Base-by-base conservation (phyloP, 2,888 invertebrate genomes). In the Orgyia antiqua region DNA sequence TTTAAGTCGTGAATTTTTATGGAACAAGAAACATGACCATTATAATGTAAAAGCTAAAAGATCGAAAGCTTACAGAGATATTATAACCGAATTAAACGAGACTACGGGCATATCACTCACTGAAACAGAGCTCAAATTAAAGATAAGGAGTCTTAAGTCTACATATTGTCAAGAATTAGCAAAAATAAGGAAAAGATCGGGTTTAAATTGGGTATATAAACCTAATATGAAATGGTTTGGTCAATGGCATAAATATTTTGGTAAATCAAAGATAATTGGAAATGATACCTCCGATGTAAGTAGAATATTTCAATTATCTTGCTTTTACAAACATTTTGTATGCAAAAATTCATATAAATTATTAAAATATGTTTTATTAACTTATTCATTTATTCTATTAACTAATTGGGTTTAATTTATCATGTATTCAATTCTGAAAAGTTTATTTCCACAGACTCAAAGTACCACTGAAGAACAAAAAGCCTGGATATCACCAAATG, bases 191-290 rank as follows among this genome's bases (percentile, higher is more conserved):
- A 53, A 56, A n/a, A 55, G 72, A 1, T 68, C 75, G 0, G 45
- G 47, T 0, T 50, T 60, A 0, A 57, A 58, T 4, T 62, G 53
- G 31, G 46, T 50, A 7, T 75, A 70, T 36, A 67, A 47, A 33
- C 70, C 78, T 0, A 66, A 57, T 0, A 59, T 78, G 27, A 71
- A 66, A 48, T 78, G 78, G 78, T 78, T 78, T 36, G 33, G 49
- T 0, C 63, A 65, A 18, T 75, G 71, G 70, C 68, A 77, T 33
- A 64, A 59, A 44, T 55, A 41, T 31, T 42, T 57, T 3, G 43
- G 36, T 10, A 43, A 34, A 3, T 21, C 42, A 12, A 56, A 50
- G 30, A 58, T 50, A 34, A 33, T 33, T n/a, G 15, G n/a, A 9
- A 53, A 51, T 25, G 43, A 47, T n/a, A n/a, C n/a, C n/a, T n/a